Base-by-base conservation (phyloP, 2,113 vertebrate genomes). In the Pollimyrus isidori region DNA sequence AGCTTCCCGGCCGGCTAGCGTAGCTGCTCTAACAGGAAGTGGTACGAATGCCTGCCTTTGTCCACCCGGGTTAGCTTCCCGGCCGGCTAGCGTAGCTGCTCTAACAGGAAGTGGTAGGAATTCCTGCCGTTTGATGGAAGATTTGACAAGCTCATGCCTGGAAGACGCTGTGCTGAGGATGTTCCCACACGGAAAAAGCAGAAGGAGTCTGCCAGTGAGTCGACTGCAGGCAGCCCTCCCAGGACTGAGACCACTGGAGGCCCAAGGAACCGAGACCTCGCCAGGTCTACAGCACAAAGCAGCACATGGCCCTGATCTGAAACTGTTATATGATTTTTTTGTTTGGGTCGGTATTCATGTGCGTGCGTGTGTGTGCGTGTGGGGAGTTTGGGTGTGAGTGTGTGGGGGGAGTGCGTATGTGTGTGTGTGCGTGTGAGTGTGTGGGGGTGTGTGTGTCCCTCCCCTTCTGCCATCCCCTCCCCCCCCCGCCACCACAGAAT, bases 121-220 rank as follows among this genome's bases (percentile, higher is more conserved):
- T 95, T 93, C 93, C 94, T 80, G 50, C 80, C 91, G 94, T 95
- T 95, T 96, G 95, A 95, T 95, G 93, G 94, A 90, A 92, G 93
- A 92, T 94, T 93, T 94, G 93, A 95, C 94, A 93, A 94, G 93
- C 93, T 89, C 90, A 92, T 93, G 92, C 91, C 42, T 86, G 90
- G 76, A 92, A 93, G 90, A 92, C 93, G 86, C 89, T 87, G 87
- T 80, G 83, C 90, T 88, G 30, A 4, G 88, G 48, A 88, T 87
- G 62, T 87, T 87, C 89, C 89, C 88, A 19, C 23, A 42, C 7
- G 3, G 82, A 89, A 83, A 35, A 87, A 76, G 89, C 39, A 46
- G 85, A 90, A 53, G 45, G 62, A 50, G 48, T 46, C 58, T 7
- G 7, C 52, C 35, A 53, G 50, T 10, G 80, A 56, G 86, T n/a